These are phyloP conservation scores for Leptobrachium ailaonicum DNA, from an alignment of 2,113 vertebrate species.

Conservation along the genomic window DNA sequence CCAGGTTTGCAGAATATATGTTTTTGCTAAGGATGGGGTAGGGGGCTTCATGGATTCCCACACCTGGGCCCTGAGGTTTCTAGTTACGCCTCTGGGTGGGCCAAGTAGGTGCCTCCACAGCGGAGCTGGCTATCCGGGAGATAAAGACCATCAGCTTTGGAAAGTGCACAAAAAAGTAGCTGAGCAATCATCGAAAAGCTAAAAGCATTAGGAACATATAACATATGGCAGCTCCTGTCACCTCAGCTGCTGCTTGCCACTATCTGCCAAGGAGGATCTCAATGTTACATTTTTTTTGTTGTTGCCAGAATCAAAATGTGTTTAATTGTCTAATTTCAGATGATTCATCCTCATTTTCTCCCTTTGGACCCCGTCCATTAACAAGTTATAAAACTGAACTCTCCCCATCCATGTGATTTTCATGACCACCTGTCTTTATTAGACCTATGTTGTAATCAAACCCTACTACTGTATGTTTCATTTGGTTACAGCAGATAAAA, in stretches of 20 bases:
- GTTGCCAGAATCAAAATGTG: background rate
- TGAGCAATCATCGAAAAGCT: conserved; percentile 30
- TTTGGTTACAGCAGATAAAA: too few species aligned
- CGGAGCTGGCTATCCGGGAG: background rate
- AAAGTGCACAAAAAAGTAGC: conserved; percentile 34
- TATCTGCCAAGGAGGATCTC: conserved; percentile 41
- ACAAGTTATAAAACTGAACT: background rate
- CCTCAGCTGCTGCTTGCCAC: conserved; percentile 49
- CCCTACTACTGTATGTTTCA: too few species aligned
- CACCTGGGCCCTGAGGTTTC: too few species aligned
- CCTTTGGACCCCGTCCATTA: background rate
- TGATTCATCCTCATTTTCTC: conserved; percentile 13
- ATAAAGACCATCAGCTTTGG: conserved; percentile 60
- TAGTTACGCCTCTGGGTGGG: too few species aligned
- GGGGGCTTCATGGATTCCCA: too few species aligned
- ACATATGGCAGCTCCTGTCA: conserved; percentile 42
- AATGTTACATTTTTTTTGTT: conserved; percentile 22
- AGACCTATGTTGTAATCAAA: too few species aligned
- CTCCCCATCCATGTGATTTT: background rate
- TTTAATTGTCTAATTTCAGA: conserved; percentile 35
- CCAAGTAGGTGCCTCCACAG: too few species aligned
- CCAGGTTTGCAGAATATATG: too few species aligned
- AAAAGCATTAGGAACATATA: conserved; percentile 46
- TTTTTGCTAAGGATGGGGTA: too few species aligned
- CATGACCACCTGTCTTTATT: too few species aligned